A percentile compares a stretch with the other conserved stretches of the same genome.
These are phyloP conservation scores for Macrocentrus cingulum DNA, from an alignment of 1,140 invertebrate species.

Conservation along the genomic window DNA sequence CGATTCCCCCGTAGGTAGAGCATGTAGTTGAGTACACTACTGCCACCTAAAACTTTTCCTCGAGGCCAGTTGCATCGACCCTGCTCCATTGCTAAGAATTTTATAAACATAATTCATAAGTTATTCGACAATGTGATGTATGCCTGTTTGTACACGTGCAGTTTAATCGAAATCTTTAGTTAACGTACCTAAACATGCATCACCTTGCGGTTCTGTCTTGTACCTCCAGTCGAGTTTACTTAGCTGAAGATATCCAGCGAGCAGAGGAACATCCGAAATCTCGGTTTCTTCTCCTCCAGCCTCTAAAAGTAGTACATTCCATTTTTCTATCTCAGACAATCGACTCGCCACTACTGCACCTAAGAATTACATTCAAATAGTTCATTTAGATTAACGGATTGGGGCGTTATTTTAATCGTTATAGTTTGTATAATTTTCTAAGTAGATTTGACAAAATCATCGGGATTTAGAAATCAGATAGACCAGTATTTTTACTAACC, in stretches of 20 bases:
- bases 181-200: conserved; percentile 67
- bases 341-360: conserved; percentile 91
- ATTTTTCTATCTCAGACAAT: conserved; percentile 77
- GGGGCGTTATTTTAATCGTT: background rate
- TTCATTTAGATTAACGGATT: too few relatives aligned
- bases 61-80: conserved; percentile 85
- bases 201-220: conserved; percentile 84
- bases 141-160: too few relatives aligned
- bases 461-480: too few relatives aligned
- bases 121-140: conserved; percentile 3
- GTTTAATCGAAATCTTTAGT: background rate
- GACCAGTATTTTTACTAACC: too few relatives aligned
- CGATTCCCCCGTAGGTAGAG: conserved; percentile 92
- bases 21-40: conserved; percentile 95
- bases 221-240: conserved; percentile 90
- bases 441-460: too few relatives aligned
- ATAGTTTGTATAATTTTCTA: too few relatives aligned
- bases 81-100: conserved; percentile 73
- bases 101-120: conserved; percentile 25
- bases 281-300: conserved; percentile 91
- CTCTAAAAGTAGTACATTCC: conserved; percentile 86
- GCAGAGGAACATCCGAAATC: conserved; percentile 85
- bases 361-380: conserved; percentile 62
- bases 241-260: conserved; percentile 84
- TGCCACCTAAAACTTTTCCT: conserved; percentile 79